Conservation (phyloP, 37 sponge, comb jelly and placozoan species). For the Spongilla lacustris region DNA sequence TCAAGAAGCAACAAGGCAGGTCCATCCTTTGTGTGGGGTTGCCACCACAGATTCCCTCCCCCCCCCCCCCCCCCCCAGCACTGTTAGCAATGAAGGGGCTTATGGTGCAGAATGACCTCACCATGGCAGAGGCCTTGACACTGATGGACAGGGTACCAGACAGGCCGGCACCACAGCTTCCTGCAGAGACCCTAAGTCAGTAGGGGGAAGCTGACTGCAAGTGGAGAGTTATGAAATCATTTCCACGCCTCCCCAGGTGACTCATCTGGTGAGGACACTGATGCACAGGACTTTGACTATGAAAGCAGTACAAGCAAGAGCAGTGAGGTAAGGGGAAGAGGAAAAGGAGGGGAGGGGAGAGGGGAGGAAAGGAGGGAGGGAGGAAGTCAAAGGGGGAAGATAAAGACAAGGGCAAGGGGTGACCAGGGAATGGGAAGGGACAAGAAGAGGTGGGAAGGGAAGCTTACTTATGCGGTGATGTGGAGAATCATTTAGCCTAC, state of each 20-base stretch:
- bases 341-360: conserved; percentile 5
- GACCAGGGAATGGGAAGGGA: neutral
- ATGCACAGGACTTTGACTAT: conserved; percentile 68
- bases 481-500: too few species aligned
- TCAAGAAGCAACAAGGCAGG: conserved; percentile 57
- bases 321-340: neutral
- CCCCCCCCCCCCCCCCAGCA: conserved; percentile 7
- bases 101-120: conserved; percentile 62
- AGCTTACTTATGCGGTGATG: too few species aligned
- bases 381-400: neutral
- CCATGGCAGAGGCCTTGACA: conserved; percentile 45
- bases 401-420: neutral
- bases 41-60: neutral
- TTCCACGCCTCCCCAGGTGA: conserved; percentile 28
- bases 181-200: conserved; percentile 58
- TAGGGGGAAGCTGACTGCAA: neutral
- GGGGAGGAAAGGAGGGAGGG: neutral
- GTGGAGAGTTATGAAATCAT: neutral
- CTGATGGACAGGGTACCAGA: conserved; percentile 57
- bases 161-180: conserved; percentile 22
- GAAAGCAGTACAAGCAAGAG: conserved; percentile 1
- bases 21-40: neutral
- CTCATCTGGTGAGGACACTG: conserved; percentile 68
- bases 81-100: conserved; percentile 71
- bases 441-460: neutral